Conservation (phyloP, 2,888 invertebrate genomes). For the Craniophora ligustri region DNA sequence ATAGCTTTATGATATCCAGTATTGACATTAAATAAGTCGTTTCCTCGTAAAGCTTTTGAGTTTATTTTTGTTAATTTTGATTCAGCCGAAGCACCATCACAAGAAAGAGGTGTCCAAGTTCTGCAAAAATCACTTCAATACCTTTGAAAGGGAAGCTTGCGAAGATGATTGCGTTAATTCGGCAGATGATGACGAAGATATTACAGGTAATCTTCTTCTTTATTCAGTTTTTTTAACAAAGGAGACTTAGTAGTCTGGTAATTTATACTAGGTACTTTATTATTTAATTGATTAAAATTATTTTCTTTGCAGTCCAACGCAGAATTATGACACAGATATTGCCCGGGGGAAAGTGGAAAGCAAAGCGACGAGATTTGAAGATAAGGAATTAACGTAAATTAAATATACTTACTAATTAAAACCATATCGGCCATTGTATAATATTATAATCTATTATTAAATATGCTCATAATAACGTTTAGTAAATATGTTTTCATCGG, state of each 20-base stretch:
- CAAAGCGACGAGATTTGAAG: constrained; percentile 64
- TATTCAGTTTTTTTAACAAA: neutral
- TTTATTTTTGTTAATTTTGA: neutral
- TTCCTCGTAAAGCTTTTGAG: neutral
- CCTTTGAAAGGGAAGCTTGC: constrained; percentile 72
- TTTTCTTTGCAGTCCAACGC: constrained; percentile 69
- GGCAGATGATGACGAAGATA: constrained; percentile 45
- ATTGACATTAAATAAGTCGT: neutral
- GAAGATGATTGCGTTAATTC: constrained; percentile 68
- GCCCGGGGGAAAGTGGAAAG: constrained; percentile 72
- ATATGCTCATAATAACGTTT: no score
- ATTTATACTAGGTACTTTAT: no score
- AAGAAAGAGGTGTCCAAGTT: constrained; percentile 73
- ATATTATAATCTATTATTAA: no score
- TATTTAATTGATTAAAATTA: neutral
- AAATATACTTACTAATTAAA: no score
- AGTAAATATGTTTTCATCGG: no score
- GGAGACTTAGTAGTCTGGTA: no score
- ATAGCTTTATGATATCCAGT: no score
- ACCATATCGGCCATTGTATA: no score
- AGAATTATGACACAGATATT: constrained; percentile 66
- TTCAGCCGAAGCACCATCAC: constrained; percentile 63
- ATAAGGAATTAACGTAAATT: constrained; percentile 7
- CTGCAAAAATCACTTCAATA: constrained; percentile 73
- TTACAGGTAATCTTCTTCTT: constrained; percentile 27